Evolutionary conservation across 1,140 invertebrate species (phyloP).

Genomic region (Zaprionus capensis): DNA sequence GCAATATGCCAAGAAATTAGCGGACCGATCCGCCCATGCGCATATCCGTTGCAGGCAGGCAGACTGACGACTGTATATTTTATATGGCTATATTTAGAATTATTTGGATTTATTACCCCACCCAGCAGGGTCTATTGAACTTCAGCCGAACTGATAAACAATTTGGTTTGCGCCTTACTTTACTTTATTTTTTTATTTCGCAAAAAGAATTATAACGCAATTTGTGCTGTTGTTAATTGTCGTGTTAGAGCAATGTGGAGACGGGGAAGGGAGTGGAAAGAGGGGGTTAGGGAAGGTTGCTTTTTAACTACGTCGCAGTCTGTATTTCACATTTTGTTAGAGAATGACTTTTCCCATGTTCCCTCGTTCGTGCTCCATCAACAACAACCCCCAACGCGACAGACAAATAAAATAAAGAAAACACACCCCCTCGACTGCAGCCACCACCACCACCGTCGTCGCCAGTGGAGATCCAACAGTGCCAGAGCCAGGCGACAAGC

Average conservation of each 20-base stretch:
- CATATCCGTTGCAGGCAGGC: conserved; percentile 53
- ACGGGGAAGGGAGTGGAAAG: not conserved
- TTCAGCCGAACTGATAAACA: conserved; percentile 59
- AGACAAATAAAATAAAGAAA: conserved; percentile 25
- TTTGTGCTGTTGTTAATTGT: conserved; percentile 63
- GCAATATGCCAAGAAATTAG: conserved; percentile 51
- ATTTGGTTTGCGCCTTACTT: conserved; percentile 25
- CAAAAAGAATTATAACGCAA: conserved; percentile 69
- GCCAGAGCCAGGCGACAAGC: conserved; percentile 31
- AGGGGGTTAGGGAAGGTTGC: conserved; percentile 22
- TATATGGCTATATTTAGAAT: conserved; percentile 33
- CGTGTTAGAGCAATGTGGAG: not conserved
- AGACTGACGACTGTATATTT: conserved; percentile 7
- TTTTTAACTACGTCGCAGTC: conserved; percentile 65
- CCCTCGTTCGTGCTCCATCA: conserved; percentile 42
- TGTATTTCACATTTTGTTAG: conserved; percentile 49
- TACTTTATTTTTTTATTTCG: conserved; percentile 26
- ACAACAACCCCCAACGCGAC: conserved; percentile 60
- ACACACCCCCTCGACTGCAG: conserved; percentile 66
- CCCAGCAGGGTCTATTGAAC: conserved; percentile 63
- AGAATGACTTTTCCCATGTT: conserved; percentile 22
- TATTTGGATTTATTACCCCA: conserved; percentile 29
- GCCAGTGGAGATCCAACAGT: conserved; percentile 33
- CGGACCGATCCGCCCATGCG: conserved; percentile 20
- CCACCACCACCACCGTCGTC: conserved; percentile 31